Percentiles rank a stretch among this genome's conserved stretches.
Evolutionary conservation across 2,888 invertebrate species (phyloP).

Genomic region (Pilophorus perplexus): DNA sequence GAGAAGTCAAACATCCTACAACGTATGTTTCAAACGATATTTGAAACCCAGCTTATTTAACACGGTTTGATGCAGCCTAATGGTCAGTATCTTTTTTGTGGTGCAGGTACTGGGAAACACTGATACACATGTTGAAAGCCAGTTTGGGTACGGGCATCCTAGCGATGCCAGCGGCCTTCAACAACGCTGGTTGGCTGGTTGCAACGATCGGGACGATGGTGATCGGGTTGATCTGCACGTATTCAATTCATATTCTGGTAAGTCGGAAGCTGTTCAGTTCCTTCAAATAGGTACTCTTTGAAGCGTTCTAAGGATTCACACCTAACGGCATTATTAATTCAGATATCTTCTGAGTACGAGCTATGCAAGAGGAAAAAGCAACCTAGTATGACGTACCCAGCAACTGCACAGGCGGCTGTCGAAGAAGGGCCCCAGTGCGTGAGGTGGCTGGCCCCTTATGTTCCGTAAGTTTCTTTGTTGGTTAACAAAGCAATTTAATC

Average conservation of each 20-base stretch:
- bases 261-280: constrained; percentile 53
- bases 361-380: constrained; percentile 55
- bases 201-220: constrained; percentile 76
- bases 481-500: background rate
- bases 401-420: constrained; percentile 74
- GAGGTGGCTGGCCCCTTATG: constrained; percentile 46
- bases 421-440: constrained; percentile 67
- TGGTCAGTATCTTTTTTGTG: constrained; percentile 23
- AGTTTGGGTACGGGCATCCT: constrained; percentile 89
- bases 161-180: constrained; percentile 85
- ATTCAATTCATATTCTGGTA: constrained; percentile 88
- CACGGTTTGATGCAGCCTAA: background rate
- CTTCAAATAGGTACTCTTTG: no score
- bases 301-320: background rate
- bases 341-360: constrained; percentile 62
- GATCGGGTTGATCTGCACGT: constrained; percentile 86
- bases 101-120: constrained; percentile 71
- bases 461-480: constrained; percentile 28
- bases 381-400: constrained; percentile 74
- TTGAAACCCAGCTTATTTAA: background rate
- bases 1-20: constrained; percentile 68
- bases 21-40: constrained; percentile 60
- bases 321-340: background rate
- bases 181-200: constrained; percentile 75
- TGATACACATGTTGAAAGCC: constrained; percentile 83